Evolutionary conservation across 2,113 vertebrate genomes (phyloP).

Genomic region (Lepisosteus oculatus): DNA sequence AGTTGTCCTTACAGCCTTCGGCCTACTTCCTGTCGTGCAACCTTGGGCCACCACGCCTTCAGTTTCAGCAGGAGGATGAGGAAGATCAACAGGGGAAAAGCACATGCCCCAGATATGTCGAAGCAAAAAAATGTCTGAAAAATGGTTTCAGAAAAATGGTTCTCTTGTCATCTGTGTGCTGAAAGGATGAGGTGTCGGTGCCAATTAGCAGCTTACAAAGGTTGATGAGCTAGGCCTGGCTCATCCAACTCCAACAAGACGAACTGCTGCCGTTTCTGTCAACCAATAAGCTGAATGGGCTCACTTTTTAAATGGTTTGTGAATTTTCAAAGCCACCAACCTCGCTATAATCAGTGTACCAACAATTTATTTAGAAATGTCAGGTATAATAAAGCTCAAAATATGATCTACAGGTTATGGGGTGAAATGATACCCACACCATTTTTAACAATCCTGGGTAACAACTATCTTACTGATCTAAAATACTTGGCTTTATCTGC

Average conservation of each 20-base stretch:
- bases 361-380: too few species aligned
- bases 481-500: too few species aligned
- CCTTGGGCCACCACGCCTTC: not conserved
- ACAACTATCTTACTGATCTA: too few species aligned
- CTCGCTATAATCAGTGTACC: too few species aligned
- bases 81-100: conserved; percentile 13
- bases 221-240: conserved; percentile 59
- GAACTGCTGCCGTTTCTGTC: not conserved
- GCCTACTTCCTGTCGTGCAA: too few species aligned
- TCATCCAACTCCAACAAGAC: conserved; percentile 26
- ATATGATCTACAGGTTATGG: too few species aligned
- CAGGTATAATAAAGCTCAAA: too few species aligned
- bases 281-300: not conserved
- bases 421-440: too few species aligned
- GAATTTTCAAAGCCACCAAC: not conserved
- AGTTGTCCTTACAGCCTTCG: conserved; percentile 39
- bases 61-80: not conserved
- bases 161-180: conserved; percentile 33
- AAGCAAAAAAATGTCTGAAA: conserved; percentile 27
- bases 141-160: not conserved
- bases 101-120: conserved; percentile 13
- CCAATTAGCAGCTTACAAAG: conserved; percentile 64
- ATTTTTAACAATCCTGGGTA: too few species aligned
- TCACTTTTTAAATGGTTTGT: conserved; percentile 8
- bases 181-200: conserved; percentile 58